These are phyloP conservation scores for Lerema accius DNA, from an alignment of 1,140 invertebrate species.

Conservation along the genomic window DNA sequence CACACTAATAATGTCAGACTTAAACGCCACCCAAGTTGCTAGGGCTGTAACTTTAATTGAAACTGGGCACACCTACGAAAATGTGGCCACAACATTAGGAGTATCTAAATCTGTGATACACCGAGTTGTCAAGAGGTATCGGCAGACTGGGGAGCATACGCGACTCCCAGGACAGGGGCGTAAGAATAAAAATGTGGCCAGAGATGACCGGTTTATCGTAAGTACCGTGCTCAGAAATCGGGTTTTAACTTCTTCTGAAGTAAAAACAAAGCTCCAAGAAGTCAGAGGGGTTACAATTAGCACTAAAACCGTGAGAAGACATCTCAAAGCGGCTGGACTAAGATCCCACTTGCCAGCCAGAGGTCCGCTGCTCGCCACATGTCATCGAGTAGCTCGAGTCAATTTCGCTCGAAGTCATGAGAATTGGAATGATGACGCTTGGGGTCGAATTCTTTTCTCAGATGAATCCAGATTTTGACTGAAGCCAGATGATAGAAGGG, in stretches of 20 bases:
- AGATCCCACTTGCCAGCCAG: constrained; percentile 9
- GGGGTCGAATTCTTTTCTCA: constrained; percentile 23
- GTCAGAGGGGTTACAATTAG: constrained; percentile 7
- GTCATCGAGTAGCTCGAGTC: constrained; percentile 15
- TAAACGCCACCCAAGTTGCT: background rate
- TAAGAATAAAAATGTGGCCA: background rate
- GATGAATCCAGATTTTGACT: constrained; percentile 30
- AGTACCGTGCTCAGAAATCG: constrained; percentile 9
- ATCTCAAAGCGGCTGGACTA: constrained; percentile 2
- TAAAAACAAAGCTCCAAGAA: constrained; percentile 7
- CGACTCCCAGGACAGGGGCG: constrained; percentile 13
- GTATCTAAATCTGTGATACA: constrained; percentile 10
- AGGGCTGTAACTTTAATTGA: constrained; percentile 15
- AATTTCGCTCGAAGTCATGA: constrained; percentile 7
- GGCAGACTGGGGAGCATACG: constrained; percentile 1
- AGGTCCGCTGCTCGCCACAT: constrained; percentile 2
- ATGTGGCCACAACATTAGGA: background rate
- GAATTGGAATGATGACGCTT: constrained; percentile 12
- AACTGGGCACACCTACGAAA: background rate
- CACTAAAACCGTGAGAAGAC: constrained; percentile 9
- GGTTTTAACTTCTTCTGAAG: constrained; percentile 2
- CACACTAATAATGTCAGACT: background rate
- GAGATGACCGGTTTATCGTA: constrained; percentile 22
- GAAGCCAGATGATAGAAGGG: constrained; percentile 17
- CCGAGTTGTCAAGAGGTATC: constrained; percentile 13